Percentiles rank a stretch among this genome's conserved stretches.
phyloP scores from a whole-genome alignment of 2,888 invertebrate species.

The Hypomecis atomaria region DNA sequence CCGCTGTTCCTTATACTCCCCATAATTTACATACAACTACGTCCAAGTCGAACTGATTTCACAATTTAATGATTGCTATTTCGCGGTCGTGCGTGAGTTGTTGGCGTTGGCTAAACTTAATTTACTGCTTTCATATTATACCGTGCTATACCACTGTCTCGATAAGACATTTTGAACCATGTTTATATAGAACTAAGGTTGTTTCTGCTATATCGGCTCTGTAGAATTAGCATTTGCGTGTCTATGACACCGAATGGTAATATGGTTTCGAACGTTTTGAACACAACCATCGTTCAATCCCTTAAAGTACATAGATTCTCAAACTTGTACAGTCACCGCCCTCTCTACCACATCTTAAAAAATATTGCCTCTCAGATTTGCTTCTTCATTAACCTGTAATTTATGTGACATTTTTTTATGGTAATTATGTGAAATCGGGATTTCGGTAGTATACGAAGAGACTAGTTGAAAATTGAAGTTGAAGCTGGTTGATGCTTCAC shows the following conservation, averaged over 20 bases:
- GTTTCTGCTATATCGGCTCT: not conserved
- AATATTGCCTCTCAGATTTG: no score
- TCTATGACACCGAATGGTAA: constrained; percentile 28
- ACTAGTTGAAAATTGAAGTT: no score
- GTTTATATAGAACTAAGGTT: not conserved
- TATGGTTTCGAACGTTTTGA: constrained; percentile 29
- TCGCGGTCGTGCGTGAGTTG: constrained; percentile 17
- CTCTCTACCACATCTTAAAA: no score
- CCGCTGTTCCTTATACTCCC: no score
- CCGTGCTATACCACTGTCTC: not conserved
- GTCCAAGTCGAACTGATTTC: constrained; percentile 4
- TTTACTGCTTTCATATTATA: constrained; percentile 25
- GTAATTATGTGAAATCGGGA: no score
- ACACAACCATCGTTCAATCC: constrained; percentile 32
- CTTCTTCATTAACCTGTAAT: no score
- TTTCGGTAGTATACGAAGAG: no score
- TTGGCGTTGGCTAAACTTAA: constrained; percentile 19
- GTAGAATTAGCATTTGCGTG: constrained; percentile 30
- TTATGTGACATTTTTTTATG: no score
- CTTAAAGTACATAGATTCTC: not conserved
- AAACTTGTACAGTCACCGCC: no score
- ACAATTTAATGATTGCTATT: constrained; percentile 8
- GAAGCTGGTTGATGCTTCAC: no score
- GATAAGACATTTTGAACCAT: not conserved
- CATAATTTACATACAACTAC: not conserved